phyloP scores from a whole-genome alignment of 2,113 vertebrate species.

The Genyomyrus donnyi region DNA sequence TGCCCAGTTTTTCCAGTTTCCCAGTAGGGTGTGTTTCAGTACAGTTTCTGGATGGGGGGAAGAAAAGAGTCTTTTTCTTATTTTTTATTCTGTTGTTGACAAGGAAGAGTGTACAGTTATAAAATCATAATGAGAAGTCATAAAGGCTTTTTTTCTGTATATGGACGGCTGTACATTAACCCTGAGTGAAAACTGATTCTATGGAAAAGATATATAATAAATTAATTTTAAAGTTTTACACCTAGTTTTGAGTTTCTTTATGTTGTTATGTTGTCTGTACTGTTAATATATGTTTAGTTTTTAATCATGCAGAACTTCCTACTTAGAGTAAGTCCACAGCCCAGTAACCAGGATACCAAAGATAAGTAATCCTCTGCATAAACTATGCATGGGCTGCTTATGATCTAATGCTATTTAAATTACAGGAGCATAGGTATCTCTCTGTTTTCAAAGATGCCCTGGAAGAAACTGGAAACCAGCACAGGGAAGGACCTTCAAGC shows the following conservation, averaged over 20 bases:
- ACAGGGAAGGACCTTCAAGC: background rate
- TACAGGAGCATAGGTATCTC: background rate
- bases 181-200: conserved; percentile 58
- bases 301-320: background rate
- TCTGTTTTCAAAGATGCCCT: background rate
- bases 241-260: background rate
- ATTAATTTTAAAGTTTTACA: conserved; percentile 61
- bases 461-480: background rate
- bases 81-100: conserved; percentile 41
- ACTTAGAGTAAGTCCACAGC: background rate
- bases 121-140: conserved; percentile 45
- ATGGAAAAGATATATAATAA: conserved; percentile 68
- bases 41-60: background rate
- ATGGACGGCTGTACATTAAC: conserved; percentile 67
- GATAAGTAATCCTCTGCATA: background rate
- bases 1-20: background rate
- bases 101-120: conserved; percentile 54
- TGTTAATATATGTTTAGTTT: background rate
- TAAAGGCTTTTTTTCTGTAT: conserved; percentile 55
- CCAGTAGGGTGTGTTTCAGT: background rate
- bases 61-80: conserved; percentile 21
- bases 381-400: background rate
- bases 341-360: background rate
- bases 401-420: background rate
- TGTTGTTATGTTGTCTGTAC: background rate